phyloP scores from a whole-genome alignment of 2,888 invertebrate genomes.

The Caenorhabditis plicata region DNA sequence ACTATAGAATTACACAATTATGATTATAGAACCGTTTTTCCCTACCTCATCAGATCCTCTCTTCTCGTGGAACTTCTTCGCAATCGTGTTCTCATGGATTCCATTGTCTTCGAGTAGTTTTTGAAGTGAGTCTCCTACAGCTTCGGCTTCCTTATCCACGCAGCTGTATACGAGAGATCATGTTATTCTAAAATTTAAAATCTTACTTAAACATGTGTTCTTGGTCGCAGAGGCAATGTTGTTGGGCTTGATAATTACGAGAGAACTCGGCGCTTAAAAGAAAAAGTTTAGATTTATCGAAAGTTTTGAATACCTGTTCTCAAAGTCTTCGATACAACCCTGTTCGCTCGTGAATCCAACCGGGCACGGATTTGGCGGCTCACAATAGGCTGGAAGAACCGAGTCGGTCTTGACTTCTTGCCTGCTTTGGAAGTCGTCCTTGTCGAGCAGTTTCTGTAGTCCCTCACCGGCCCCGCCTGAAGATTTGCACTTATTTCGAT shows the following conservation, averaged over 20 bases:
- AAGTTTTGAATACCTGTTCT: conserved; percentile 66
- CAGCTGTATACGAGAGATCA: conserved; percentile 33
- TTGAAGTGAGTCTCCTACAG: conserved; percentile 46
- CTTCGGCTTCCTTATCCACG: conserved; percentile 46
- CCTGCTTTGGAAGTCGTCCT: conserved; percentile 59
- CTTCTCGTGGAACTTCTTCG: conserved; percentile 65
- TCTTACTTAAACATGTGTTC: conserved; percentile 77
- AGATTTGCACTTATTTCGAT: conserved; percentile 1
- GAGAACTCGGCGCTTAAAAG: conserved; percentile 84
- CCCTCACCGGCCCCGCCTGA: conserved; percentile 78
- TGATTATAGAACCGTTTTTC: not conserved
- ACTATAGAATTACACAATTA: conserved; percentile 17
- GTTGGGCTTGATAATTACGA: conserved; percentile 84
- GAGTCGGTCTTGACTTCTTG: conserved; percentile 81
- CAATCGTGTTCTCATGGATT: conserved; percentile 61
- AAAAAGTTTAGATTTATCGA: conserved; percentile 66
- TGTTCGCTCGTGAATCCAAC: conserved; percentile 80
- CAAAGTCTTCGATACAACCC: conserved; percentile 72
- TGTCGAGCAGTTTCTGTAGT: conserved; percentile 72
- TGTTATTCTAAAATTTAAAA: not conserved
- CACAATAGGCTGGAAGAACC: conserved; percentile 92
- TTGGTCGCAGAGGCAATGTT: conserved; percentile 94
- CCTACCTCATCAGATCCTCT: conserved; percentile 43
- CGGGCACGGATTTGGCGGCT: conserved; percentile 98
- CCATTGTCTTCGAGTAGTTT: conserved; percentile 59